Conservation (phyloP, 2,888 invertebrate species). For the Sminthurides aquaticus region DNA sequence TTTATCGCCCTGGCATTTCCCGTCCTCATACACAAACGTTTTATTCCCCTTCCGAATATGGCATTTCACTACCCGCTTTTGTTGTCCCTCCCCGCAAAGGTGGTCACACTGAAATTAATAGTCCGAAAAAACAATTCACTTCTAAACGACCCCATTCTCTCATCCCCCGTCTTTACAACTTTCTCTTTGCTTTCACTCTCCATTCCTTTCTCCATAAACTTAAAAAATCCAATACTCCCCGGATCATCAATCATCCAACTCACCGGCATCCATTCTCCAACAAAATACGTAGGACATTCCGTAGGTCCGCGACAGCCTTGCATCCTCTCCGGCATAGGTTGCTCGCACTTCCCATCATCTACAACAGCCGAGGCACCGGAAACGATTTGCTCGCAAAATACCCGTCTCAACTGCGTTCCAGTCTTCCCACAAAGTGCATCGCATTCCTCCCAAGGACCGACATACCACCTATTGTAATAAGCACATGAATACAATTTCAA, state of each 20-base stretch:
- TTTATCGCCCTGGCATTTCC: slow-evolving; percentile 57
- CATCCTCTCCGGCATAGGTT: slow-evolving; percentile 59
- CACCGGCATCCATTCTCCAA: slow-evolving; percentile 84
- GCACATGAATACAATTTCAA: too few relatives aligned
- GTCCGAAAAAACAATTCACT: background rate
- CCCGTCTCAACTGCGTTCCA: slow-evolving; percentile 47
- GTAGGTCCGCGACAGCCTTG: slow-evolving; percentile 69
- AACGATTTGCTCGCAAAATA: slow-evolving; percentile 73
- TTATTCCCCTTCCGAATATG: slow-evolving; percentile 48
- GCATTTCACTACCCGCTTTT: slow-evolving; percentile 73
- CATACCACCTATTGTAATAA: slow-evolving; percentile 65
- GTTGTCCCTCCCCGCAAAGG: slow-evolving; percentile 82
- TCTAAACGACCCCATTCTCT: background rate
- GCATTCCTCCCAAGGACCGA: slow-evolving; percentile 72
- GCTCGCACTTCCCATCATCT: slow-evolving; percentile 54
- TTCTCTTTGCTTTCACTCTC: background rate
- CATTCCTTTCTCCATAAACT: background rate
- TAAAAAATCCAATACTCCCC: slow-evolving; percentile 1
- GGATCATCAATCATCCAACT: slow-evolving; percentile 45
- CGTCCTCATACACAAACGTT: slow-evolving; percentile 58
- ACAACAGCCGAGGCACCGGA: slow-evolving; percentile 66
- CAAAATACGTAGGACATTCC: slow-evolving; percentile 77
- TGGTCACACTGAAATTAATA: slow-evolving; percentile 64
- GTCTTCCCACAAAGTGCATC: slow-evolving; percentile 67
- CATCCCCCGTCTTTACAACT: slow-evolving; percentile 1